Percentiles rank a stretch among this genome's conserved stretches.
Conservation (phyloP, 2,888 invertebrate genomes). For the Drosophila diplacantha region DNA sequence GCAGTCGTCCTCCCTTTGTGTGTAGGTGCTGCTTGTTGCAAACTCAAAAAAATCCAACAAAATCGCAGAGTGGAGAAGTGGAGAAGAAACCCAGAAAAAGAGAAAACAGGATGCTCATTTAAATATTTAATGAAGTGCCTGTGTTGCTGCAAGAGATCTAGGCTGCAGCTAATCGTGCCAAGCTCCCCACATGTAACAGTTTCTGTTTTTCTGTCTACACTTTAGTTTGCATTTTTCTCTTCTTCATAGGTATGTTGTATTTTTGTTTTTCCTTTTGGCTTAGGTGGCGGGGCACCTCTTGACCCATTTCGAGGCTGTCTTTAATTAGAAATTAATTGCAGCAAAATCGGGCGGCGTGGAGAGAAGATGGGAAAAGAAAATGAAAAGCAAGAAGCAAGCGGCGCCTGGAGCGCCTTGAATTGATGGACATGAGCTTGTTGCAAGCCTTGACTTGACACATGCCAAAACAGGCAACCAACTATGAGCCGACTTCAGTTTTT, state of each 20-base stretch:
- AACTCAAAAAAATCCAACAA: slow-evolving; percentile 34
- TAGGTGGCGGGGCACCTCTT: slow-evolving; percentile 42
- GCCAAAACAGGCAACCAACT: slow-evolving; percentile 68
- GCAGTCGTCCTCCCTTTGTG: slow-evolving; percentile 40
- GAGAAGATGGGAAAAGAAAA: background rate
- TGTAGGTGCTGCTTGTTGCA: slow-evolving; percentile 64
- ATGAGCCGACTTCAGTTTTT: slow-evolving; percentile 53
- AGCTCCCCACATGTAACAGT: slow-evolving; percentile 60
- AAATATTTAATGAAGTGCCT: slow-evolving; percentile 72
- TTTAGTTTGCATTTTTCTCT: slow-evolving; percentile 48
- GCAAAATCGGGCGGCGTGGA: slow-evolving; percentile 25
- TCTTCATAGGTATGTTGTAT: slow-evolving; percentile 17
- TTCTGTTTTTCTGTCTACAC: slow-evolving; percentile 38
- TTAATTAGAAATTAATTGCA: slow-evolving; percentile 77
- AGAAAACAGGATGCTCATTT: slow-evolving; percentile 72
- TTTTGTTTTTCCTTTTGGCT: slow-evolving; percentile 8
- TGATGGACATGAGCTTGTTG: slow-evolving; percentile 68
- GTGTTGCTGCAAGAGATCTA: slow-evolving; percentile 55
- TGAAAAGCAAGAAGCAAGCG: slow-evolving; percentile 39
- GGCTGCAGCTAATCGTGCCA: slow-evolving; percentile 63
- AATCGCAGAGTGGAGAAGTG: slow-evolving; percentile 6
- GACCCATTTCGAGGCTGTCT: slow-evolving; percentile 72
- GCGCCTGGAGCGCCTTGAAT: slow-evolving; percentile 60
- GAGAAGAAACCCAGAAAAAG: slow-evolving; percentile 34
- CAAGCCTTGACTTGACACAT: slow-evolving; percentile 66